Evolutionary conservation across 2,888 invertebrate species (phyloP).

Genomic region (Nephrotoma appendiculata): DNA sequence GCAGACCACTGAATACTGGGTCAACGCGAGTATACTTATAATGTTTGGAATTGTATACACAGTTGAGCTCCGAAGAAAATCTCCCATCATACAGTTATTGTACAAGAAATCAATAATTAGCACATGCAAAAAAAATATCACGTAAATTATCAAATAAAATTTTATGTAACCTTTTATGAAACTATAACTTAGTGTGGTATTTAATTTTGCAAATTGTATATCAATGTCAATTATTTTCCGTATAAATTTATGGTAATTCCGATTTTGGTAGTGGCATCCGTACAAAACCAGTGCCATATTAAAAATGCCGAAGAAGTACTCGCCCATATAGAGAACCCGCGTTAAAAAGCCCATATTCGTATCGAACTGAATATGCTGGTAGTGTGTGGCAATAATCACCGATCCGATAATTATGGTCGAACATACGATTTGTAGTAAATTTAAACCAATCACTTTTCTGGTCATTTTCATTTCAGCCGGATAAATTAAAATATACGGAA

Average conservation of each 20-base stretch:
- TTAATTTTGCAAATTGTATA: background rate
- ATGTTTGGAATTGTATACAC: slow-evolving; percentile 8
- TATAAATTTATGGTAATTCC: background rate
- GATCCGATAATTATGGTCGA: background rate
- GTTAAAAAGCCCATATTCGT: slow-evolving; percentile 6
- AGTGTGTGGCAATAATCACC: slow-evolving; percentile 2
- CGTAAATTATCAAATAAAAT: background rate
- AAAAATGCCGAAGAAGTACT: slow-evolving; percentile 5
- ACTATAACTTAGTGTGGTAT: background rate
- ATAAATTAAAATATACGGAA: background rate
- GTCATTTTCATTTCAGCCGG: background rate
- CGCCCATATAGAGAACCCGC: slow-evolving; percentile 4
- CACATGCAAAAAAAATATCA: slow-evolving; percentile 3
- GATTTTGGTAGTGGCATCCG: slow-evolving; percentile 5
- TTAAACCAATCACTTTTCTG: background rate
- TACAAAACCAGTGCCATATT: slow-evolving; percentile 5
- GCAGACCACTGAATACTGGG: background rate
- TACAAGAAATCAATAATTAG: slow-evolving; percentile 5
- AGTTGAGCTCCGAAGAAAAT: slow-evolving; percentile 7
- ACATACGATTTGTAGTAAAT: background rate
- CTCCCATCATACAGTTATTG: background rate
- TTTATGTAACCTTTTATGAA: background rate
- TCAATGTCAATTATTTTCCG: background rate
- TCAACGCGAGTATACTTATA: slow-evolving; percentile 4
- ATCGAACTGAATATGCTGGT: slow-evolving; percentile 4